These are phyloP conservation scores for Protosalanx chinensis DNA, from an alignment of 2,797 vertebrate species.

Conservation along the genomic window DNA sequence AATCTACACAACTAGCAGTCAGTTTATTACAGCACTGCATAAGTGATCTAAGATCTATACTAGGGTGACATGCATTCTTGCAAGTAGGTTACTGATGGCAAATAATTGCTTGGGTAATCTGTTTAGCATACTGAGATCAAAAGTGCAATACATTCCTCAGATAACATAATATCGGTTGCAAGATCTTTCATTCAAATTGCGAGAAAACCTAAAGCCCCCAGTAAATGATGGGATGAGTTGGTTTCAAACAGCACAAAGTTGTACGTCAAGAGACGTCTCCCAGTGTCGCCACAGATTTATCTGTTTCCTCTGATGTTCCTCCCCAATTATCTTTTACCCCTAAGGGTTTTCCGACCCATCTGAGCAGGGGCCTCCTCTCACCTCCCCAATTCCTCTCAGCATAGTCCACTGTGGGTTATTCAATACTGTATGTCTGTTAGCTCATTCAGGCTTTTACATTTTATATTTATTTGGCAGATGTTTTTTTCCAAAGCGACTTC, in stretches of 20 bases:
- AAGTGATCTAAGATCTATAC: no score
- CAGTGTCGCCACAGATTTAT: constrained; percentile 26
- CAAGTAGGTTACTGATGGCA: no score
- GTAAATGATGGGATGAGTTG: neutral
- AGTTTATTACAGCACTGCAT: no score
- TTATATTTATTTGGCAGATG: no score
- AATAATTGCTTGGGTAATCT: no score
- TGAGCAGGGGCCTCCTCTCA: constrained; percentile 31
- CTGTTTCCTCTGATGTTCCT: constrained; percentile 4
- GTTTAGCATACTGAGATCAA: no score
- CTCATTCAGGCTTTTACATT: constrained; percentile 39
- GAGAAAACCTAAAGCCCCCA: neutral
- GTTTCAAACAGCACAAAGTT: constrained; percentile 16
- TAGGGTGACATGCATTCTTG: no score
- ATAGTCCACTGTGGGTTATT: neutral
- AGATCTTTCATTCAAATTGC: no score
- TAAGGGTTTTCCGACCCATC: constrained; percentile 20
- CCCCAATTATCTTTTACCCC: constrained; percentile 5
- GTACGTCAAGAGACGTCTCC: constrained; percentile 2
- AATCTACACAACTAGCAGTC: no score
- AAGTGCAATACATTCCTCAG: no score
- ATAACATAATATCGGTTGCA: no score
- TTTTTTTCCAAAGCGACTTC: neutral
- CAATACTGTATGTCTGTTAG: constrained; percentile 12
- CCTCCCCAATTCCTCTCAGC: constrained; percentile 12